Percentiles rank a stretch among this genome's conserved stretches.
phyloP scores from a whole-genome alignment of 2,797 vertebrate genomes.

The Liasis olivaceus region DNA sequence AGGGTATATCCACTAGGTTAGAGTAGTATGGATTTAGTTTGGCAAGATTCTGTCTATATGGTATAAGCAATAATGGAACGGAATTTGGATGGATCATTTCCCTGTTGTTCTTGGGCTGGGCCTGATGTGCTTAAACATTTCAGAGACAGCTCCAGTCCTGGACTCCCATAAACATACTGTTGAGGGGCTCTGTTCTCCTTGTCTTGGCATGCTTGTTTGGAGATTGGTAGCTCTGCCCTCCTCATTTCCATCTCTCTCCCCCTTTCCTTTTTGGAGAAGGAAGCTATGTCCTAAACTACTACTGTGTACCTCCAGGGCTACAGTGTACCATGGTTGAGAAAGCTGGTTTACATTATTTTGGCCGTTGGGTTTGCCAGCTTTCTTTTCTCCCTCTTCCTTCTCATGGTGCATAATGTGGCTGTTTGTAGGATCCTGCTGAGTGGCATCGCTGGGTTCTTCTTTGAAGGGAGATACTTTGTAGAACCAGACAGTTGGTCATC shows the following conservation, averaged over 20 bases:
- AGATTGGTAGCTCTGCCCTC: neutral
- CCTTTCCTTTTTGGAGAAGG: neutral
- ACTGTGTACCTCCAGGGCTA: neutral
- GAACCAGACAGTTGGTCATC: neutral
- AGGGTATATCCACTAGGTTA: no score
- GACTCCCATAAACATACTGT: no score
- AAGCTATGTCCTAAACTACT: neutral
- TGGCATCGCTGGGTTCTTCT: neutral
- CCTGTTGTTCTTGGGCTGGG: no score
- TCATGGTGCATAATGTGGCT: no score
- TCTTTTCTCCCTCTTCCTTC: neutral
- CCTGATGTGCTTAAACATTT: neutral
- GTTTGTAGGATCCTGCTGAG: neutral
- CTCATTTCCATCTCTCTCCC: neutral
- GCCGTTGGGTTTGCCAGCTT: neutral
- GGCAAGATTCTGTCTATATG: no score
- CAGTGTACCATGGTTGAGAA: neutral
- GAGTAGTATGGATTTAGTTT: no score
- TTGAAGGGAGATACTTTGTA: neutral
- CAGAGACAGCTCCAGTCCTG: neutral
- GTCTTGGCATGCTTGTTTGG: no score
- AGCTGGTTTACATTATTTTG: neutral
- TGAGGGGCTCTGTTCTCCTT: no score
- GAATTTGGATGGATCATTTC: no score
- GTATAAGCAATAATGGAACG: no score